Base-by-base conservation (phyloP, 2,113 vertebrate species). In the Danio rerio region DNA sequence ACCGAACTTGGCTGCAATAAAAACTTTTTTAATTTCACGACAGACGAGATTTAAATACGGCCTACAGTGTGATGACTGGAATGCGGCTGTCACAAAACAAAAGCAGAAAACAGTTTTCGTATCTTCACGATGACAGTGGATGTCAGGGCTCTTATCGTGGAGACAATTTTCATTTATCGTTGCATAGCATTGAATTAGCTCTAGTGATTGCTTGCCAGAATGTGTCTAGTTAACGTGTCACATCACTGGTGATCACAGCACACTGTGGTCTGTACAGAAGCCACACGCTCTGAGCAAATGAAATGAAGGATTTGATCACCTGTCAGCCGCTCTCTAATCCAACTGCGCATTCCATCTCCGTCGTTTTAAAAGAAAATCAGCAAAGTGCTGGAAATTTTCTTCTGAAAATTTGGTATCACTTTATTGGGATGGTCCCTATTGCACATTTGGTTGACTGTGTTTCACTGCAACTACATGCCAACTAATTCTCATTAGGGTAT, bases 31-130 rank as follows among this genome's bases (percentile, higher is more conserved):
- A 77, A 78, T 87, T 88, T 71, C 45, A 83, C 68, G 84, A 87
- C 78, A 83, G 81, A 63, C 78, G 89, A 91, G 87, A 92, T 92
- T 88, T 88, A 89, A 90, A 91, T 80, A 86, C 86, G 80, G 9
- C 53, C 84, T 31, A 56, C 47, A 31, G 5, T 83, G 68, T 78
- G 66, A 59, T 53, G 78, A 68, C 52, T 52, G 71, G 18, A 68
- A 18, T 74, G 42, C 40, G 70, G 52, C 72, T 58, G 80, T 86
- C 83, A 62, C 12, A 55, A 74, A 74, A 73, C 15, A 42, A 71
- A 72, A 70, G 66, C 59, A 18, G 13, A 53, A 83, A 68, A 56
- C 18, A 7, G 31, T 66, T 75, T 68, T n/a, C 2, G 59, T 68
- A 43, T 77, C 75, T 62, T 18, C 15, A 13, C 16, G 53, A 20